Conservation (phyloP, 2,797 vertebrate species). For the Rhodeus uyekii region DNA sequence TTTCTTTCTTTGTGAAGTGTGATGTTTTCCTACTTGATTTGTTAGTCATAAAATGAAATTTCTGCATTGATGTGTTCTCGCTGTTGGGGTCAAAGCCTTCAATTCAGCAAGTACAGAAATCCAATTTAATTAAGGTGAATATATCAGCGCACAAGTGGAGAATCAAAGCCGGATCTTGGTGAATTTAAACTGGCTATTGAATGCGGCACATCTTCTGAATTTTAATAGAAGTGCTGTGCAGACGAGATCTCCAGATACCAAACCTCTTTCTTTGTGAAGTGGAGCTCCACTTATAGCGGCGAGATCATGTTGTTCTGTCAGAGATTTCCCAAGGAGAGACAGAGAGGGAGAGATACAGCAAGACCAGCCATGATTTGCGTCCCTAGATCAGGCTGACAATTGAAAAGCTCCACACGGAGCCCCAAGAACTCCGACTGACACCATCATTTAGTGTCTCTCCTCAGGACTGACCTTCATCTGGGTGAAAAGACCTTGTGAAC, state of each 20-base stretch:
- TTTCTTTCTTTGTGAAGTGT: not conserved
- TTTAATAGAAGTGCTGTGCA: not conserved
- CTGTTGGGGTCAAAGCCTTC: not conserved
- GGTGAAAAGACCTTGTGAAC: not conserved
- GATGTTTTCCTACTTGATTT: slow-evolving; percentile 22
- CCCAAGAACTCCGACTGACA: slow-evolving; percentile 4
- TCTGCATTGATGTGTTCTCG: not conserved
- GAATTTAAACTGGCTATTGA: not conserved
- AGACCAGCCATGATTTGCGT: not conserved
- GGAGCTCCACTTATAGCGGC: not conserved
- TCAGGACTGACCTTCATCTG: slow-evolving; percentile 35
- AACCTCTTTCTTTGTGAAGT: slow-evolving; percentile 26
- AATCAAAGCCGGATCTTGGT: not conserved
- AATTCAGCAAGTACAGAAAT: not conserved
- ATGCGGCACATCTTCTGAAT: not conserved
- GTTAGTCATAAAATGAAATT: not conserved
- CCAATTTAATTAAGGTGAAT: slow-evolving; percentile 12
- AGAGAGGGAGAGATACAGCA: slow-evolving; percentile 8
- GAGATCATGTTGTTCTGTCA: slow-evolving; percentile 34
- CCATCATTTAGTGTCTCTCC: slow-evolving; percentile 19
- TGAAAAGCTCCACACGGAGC: slow-evolving; percentile 15
- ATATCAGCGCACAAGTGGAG: slow-evolving; percentile 4
- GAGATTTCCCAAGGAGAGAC: slow-evolving; percentile 30
- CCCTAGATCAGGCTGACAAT: slow-evolving; percentile 31
- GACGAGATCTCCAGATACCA: slow-evolving; percentile 10